A percentile compares a stretch with the other conserved stretches of the same genome.
Conservation (phyloP, 2,888 invertebrate genomes). For the Monochamus alternatus region DNA sequence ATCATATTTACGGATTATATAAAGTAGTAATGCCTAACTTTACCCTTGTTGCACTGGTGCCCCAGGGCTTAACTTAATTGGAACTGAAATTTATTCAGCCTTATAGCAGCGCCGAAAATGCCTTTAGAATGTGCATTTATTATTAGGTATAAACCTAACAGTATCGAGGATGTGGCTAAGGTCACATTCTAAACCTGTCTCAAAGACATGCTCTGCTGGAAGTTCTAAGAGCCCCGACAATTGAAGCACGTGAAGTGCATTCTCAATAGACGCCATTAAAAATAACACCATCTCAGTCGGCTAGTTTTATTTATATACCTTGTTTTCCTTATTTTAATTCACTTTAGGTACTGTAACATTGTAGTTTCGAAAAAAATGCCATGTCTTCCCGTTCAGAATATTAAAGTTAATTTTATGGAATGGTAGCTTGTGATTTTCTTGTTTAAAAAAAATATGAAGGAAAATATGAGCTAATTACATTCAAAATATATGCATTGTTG, state of each 20-base stretch:
- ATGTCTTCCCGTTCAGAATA: not conserved
- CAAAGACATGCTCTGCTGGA: constrained; percentile 38
- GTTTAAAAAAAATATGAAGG: no score
- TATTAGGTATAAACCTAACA: constrained; percentile 20
- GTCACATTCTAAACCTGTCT: constrained; percentile 36
- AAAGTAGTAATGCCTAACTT: constrained; percentile 66
- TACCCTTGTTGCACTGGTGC: constrained; percentile 64
- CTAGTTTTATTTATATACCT: constrained; percentile 40
- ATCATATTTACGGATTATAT: constrained; percentile 69
- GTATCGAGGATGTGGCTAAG: constrained; percentile 17
- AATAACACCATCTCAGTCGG: constrained; percentile 48
- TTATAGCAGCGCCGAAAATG: constrained; percentile 61
- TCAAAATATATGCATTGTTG: no score
- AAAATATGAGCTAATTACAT: no score
- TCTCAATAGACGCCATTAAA: constrained; percentile 53
- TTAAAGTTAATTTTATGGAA: not conserved
- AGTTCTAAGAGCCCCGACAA: constrained; percentile 41
- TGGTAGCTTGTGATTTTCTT: no score
- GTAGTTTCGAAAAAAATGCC: not conserved
- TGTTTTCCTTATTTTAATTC: constrained; percentile 17
- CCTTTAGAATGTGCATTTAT: constrained; percentile 58
- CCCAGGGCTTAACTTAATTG: constrained; percentile 67
- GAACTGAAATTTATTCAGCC: constrained; percentile 66
- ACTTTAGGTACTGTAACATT: constrained; percentile 13
- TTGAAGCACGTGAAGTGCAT: constrained; percentile 47